Evolutionary conservation across 53 echinoderm and acorn worm genomes (phyloP).

Genomic region (Arbacia lixula): DNA sequence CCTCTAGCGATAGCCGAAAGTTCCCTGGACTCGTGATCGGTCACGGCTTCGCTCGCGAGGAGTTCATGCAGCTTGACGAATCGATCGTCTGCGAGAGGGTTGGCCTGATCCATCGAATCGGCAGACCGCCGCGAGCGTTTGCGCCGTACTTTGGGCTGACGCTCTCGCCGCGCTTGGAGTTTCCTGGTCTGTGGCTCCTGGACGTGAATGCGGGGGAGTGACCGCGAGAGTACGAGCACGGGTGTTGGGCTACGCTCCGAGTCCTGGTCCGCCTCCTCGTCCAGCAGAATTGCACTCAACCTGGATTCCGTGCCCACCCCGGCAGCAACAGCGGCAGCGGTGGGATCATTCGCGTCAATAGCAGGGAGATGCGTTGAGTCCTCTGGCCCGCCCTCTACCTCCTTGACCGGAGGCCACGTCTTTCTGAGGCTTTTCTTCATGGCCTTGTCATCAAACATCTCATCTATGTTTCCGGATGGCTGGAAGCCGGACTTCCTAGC

Average conservation of each 20-base stretch:
- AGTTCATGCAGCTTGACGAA: conserved; percentile 63
- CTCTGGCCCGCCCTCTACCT: not conserved
- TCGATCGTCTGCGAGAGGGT: conserved; percentile 71
- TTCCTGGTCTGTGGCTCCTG: conserved; percentile 26
- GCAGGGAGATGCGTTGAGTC: not conserved
- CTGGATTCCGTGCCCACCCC: conserved; percentile 21
- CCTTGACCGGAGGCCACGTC: conserved; percentile 10
- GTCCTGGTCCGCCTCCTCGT: no score
- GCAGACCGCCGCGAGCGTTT: conserved; percentile 13
- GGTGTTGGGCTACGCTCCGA: not conserved
- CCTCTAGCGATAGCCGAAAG: conserved; percentile 54
- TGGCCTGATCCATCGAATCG: not conserved
- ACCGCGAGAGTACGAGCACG: conserved; percentile 10
- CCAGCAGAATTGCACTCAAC: conserved; percentile 31
- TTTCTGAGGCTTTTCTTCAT: not conserved
- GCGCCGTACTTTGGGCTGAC: conserved; percentile 6
- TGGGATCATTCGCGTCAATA: not conserved
- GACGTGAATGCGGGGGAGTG: conserved; percentile 19
- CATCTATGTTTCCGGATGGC: conserved; percentile 39
- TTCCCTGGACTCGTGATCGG: conserved; percentile 69
- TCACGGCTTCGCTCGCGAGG: conserved; percentile 44
- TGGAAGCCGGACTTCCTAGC: conserved; percentile 33
- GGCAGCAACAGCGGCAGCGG: not conserved
- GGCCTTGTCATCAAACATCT: conserved; percentile 33
- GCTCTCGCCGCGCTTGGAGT: conserved; percentile 27